Base-by-base conservation (phyloP, 2,113 vertebrate genomes). In the Clarias macrocephalus region DNA sequence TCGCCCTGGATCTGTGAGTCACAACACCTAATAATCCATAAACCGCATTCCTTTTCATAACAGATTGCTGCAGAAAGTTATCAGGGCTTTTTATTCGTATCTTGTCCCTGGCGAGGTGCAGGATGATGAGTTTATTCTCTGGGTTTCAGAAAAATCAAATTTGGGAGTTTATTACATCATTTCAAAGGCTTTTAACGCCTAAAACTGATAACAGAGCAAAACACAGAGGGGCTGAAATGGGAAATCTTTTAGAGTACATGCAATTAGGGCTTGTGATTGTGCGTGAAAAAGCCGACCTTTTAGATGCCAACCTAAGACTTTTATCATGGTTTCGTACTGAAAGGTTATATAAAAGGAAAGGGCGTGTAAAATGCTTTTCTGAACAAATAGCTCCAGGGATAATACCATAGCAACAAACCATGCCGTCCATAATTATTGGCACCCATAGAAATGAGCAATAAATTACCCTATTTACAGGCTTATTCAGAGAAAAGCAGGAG, bases 1-100 rank as follows among this genome's bases (percentile, higher is more conserved):
- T n/a, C 95, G 98, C 57, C 98, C 98, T 88, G 98, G 98, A 91
- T 97, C 97, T 88, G 98, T 99, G 94, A 97, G 97, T 96, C 56
- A 56, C 48, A 6, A 48, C 37, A 75, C 72, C 3, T 52, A 23
- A 25, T 56, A 23, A 66, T 65, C 12, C n/a, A 79, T 65, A 56
- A 18, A 56, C 52, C 4, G 28, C 12, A 60, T 54, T 77, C 11
- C 28, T 54, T 48, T 76, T 65, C 10, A 28, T 79, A 28, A 54
- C 16, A 52, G 52, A 59, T 5, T 18, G 56, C 30, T 48, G 5
- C 25, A 81, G 66, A 82, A 86, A 59, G 10, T 2, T 62, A n/a
- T 30, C 13, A 23, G 56, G 28, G 28, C 30, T 60, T 80, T 82
- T 33, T 54, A 80, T 85, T 48, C 33, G 57, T 5, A 52, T 85